These are phyloP conservation scores for Eurytoma californica DNA, from an alignment of 2,888 invertebrate genomes.

Conservation along the genomic window DNA sequence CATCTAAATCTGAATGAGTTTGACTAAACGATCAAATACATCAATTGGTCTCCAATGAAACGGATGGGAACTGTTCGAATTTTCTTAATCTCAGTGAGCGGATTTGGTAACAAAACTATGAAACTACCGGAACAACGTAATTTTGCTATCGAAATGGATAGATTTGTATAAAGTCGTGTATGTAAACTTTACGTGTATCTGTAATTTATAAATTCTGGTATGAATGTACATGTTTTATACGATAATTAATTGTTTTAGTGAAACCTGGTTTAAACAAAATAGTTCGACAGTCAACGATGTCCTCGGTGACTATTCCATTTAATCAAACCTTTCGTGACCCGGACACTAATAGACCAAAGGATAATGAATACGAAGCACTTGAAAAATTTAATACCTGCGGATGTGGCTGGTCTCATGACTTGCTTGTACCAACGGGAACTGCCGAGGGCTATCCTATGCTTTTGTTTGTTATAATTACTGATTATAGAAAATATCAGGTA, in stretches of 20 bases:
- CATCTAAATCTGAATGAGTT: conserved; percentile 87
- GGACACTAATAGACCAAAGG: conserved; percentile 77
- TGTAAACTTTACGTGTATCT: conserved; percentile 67
- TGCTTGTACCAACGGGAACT: conserved; percentile 83
- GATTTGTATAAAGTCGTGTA: conserved; percentile 81
- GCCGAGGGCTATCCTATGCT: conserved; percentile 80
- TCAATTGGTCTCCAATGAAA: conserved; percentile 76
- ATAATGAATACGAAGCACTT: conserved; percentile 75
- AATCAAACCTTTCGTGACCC: conserved; percentile 87
- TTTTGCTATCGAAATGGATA: conserved; percentile 84
- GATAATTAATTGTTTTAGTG: conserved; percentile 75
- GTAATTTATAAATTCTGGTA: too few relatives aligned
- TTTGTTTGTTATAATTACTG: conserved; percentile 86
- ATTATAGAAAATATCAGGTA: conserved; percentile 71
- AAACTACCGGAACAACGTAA: conserved; percentile 80
- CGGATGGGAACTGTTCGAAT: conserved; percentile 82
- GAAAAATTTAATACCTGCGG: conserved; percentile 87
- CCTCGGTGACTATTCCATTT: conserved; percentile 90
- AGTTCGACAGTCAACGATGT: conserved; percentile 81
- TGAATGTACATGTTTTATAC: neutral
- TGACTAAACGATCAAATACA: conserved; percentile 80
- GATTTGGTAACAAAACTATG: conserved; percentile 82
- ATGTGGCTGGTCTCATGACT: conserved; percentile 90
- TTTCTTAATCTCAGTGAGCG: conserved; percentile 81
- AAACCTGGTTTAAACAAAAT: conserved; percentile 82